phyloP scores from a whole-genome alignment of 2,113 vertebrate species.

The Strix aluco region DNA sequence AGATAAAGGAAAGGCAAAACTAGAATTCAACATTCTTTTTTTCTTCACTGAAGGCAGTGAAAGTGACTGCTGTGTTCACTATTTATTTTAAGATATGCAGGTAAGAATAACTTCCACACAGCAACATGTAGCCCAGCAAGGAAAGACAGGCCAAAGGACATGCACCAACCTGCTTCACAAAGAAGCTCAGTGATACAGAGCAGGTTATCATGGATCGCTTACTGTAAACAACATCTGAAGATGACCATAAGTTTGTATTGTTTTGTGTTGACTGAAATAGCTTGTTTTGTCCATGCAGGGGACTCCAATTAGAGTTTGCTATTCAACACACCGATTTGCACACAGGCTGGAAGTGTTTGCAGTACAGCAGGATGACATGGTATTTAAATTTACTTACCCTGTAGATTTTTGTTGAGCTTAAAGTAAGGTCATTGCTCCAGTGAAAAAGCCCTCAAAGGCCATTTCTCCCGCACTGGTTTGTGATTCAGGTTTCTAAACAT shows the following conservation, averaged over 20 bases:
- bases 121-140: not conserved
- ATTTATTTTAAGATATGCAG: not conserved
- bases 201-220: not conserved
- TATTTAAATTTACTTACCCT: not conserved
- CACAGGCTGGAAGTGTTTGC: not conserved
- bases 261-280: not conserved
- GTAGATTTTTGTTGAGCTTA: not conserved
- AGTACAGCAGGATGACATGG: not conserved
- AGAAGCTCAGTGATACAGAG: not conserved
- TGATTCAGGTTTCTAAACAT: not conserved
- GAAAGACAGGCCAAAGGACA: not conserved
- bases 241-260: not conserved
- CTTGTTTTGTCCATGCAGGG: not conserved
- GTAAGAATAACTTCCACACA: not conserved
- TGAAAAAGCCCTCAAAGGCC: not conserved
- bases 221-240: not conserved
- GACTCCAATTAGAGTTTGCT: not conserved
- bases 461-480: not conserved
- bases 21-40: not conserved
- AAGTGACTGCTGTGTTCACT: not conserved
- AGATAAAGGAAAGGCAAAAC: not conserved
- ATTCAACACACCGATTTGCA: not conserved
- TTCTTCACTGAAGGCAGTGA: not conserved
- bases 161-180: not conserved
- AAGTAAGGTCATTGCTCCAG: not conserved